These are phyloP conservation scores for Phalacrocorax carbo DNA, from an alignment of 2,113 vertebrate species.

Conservation along the genomic window DNA sequence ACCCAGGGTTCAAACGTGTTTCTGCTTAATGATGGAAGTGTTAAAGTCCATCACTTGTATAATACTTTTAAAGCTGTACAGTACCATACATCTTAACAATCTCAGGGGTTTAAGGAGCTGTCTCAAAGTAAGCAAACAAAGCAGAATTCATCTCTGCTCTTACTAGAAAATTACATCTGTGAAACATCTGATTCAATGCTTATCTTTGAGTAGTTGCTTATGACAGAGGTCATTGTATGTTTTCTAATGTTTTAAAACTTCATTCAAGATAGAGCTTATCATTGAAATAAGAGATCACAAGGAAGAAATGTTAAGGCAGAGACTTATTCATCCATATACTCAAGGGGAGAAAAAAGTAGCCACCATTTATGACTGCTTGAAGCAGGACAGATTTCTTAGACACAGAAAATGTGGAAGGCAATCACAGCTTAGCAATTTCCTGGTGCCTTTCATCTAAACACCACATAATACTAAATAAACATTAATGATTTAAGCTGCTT, in stretches of 20 bases:
- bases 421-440: background rate
- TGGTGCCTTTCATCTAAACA: background rate
- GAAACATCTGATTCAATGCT: background rate
- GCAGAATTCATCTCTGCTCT: background rate
- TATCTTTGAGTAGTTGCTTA: background rate
- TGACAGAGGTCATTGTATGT: background rate
- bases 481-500: background rate
- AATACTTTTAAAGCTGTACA: background rate
- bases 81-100: background rate
- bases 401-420: background rate
- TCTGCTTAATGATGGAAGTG: background rate
- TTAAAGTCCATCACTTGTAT: background rate
- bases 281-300: background rate
- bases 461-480: background rate
- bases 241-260: background rate
- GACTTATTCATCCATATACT: background rate
- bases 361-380: background rate
- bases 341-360: background rate
- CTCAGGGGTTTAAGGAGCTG: background rate
- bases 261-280: background rate
- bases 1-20: background rate
- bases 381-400: background rate
- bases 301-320: background rate
- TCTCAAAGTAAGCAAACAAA: background rate
- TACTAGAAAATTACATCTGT: background rate